Evolutionary conservation across 2,113 vertebrate genomes (phyloP).

Genomic region (Tenrec ecaudatus): DNA sequence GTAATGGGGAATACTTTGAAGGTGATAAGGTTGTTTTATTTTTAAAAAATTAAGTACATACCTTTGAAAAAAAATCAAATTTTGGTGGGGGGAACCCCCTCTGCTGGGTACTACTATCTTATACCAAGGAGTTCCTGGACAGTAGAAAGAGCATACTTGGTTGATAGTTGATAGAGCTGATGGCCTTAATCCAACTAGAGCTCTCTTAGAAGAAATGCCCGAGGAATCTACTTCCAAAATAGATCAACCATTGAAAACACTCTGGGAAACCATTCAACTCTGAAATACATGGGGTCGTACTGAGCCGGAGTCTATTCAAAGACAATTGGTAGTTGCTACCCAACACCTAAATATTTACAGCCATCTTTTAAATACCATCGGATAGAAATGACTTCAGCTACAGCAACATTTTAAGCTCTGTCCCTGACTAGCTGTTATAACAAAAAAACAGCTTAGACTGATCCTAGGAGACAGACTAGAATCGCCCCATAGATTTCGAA

Average conservation of each 20-base stretch:
- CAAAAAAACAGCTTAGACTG: neutral
- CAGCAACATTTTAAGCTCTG: neutral
- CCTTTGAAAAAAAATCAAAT: no score
- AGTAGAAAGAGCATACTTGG: neutral
- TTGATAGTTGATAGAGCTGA: neutral
- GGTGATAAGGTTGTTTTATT: no score
- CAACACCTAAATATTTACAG: neutral
- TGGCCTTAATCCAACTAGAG: neutral
- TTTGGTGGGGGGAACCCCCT: no score
- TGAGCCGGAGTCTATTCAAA: neutral
- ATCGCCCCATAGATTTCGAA: neutral
- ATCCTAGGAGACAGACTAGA: neutral
- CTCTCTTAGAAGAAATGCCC: neutral
- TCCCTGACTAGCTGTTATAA: neutral
- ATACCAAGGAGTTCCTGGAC: neutral
- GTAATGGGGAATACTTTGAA: no score
- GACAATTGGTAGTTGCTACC: neutral
- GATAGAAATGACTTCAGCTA: neutral
- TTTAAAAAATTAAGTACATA: no score
- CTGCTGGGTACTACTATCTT: neutral
- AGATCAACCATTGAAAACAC: no score
- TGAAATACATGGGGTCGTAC: no score
- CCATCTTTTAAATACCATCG: neutral
- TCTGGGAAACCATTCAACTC: no score
- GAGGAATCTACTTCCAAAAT: neutral